A percentile compares a stretch with the other conserved stretches of the same genome.
Evolutionary conservation across 2,797 vertebrate genomes (phyloP).

Genomic region (Pseudochromis fuscus): DNA sequence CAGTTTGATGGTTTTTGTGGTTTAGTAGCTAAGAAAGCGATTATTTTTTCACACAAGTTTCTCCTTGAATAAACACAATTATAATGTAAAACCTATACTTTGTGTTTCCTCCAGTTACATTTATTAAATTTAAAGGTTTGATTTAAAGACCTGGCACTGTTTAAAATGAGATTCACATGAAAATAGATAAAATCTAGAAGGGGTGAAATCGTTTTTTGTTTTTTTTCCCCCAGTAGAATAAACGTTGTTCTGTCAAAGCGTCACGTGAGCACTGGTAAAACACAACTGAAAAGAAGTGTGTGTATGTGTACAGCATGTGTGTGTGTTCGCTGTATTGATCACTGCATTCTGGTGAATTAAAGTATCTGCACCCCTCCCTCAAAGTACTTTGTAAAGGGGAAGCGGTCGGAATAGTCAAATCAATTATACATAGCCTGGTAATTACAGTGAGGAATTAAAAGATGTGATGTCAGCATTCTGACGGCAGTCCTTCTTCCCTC

Average conservation of each 20-base stretch:
- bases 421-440: constrained; percentile 86
- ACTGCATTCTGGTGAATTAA: constrained; percentile 74
- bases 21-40: background rate
- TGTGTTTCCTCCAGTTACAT: background rate
- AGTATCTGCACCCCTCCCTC: constrained; percentile 66
- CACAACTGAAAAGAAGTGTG: background rate
- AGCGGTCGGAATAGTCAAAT: constrained; percentile 75
- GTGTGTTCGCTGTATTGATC: constrained; percentile 58
- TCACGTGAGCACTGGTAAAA: constrained; percentile 1
- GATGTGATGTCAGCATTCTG: constrained; percentile 81
- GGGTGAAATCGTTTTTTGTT: too few species aligned
- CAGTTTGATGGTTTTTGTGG: background rate
- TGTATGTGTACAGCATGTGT: constrained; percentile 13
- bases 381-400: constrained; percentile 81
- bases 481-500: constrained; percentile 38
- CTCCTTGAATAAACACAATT: too few species aligned
- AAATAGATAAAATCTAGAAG: too few species aligned
- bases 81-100: too few species aligned
- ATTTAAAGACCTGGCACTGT: too few species aligned
- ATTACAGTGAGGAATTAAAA: constrained; percentile 86
- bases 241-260: background rate
- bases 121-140: too few species aligned
- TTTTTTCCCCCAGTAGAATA: too few species aligned
- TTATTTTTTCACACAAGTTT: background rate
- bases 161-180: too few species aligned